A percentile compares a stretch with the other conserved stretches of the same genome.
Conservation (phyloP, 2,888 invertebrate species). For the Sussaba pulchella region DNA sequence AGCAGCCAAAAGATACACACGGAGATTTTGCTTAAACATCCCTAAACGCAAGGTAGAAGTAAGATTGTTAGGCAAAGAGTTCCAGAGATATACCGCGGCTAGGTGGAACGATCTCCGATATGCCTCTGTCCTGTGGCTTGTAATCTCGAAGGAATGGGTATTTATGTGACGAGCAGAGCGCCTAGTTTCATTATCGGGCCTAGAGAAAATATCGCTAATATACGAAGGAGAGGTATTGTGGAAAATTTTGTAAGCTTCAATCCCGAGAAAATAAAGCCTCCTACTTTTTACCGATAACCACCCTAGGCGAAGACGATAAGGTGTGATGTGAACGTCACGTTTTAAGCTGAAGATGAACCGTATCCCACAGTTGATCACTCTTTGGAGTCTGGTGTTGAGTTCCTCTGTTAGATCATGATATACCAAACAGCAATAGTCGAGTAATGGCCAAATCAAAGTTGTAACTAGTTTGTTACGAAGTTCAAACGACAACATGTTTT, state of each 20-base stretch:
- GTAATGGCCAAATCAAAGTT: background rate
- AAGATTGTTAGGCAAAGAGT: background rate
- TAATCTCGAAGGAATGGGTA: background rate
- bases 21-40: background rate
- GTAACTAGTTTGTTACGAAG: background rate
- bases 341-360: background rate
- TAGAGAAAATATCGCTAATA: background rate
- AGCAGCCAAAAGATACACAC: background rate
- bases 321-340: background rate
- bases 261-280: background rate
- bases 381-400: background rate
- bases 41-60: background rate
- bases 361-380: background rate
- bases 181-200: background rate
- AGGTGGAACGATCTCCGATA: background rate
- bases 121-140: background rate
- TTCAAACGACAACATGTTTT: background rate
- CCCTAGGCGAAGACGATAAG: background rate
- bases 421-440: background rate
- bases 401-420: background rate
- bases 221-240: background rate
- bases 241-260: background rate
- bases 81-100: background rate
- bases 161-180: background rate
- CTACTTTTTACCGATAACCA: background rate